Base-by-base conservation (phyloP, 2,888 invertebrate genomes). In the Chaetoderma sp. region DNA sequence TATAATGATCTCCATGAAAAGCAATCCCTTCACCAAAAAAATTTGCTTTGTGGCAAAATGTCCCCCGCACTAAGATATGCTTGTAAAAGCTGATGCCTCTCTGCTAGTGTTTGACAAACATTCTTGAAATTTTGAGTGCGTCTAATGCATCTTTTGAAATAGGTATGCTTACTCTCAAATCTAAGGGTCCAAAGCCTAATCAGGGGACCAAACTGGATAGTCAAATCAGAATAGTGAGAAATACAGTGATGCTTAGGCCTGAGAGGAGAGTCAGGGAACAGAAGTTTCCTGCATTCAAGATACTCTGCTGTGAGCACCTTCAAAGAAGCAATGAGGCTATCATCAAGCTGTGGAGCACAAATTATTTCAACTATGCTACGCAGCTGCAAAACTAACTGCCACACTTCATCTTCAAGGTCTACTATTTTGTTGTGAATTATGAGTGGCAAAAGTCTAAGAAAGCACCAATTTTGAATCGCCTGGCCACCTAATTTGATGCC, bases 21-120 rank as follows among this genome's bases (percentile, higher is more conserved):
- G 52, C 32, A 28, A 30, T 33, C 28, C 28, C 52, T 23, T 52
- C 52, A 28, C 52, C 52, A 60, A 21, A 52, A 62, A 58, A 64
- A 18, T 39, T 36, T 44, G 28, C n/a, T n/a, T n/a, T n/a, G n/a
- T n/a, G n/a, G n/a, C n/a, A n/a, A n/a, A n/a, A n/a, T n/a, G n/a
- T n/a, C n/a, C n/a, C 44, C 58, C 42, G 42, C 44, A 44, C 44
- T 28, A 44, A 25, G 45, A 21, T 13, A 58, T 6, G 58, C 58
- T 45, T 58, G 58, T 6, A 58, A 16, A 8, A 44, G 44, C 45
- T 58, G 58, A n/a, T 58, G 58, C 45, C 44, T 8, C n/a, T 58
- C 23, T 16, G 45, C 16, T 58, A 58, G 27, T 6, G 58, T 58
- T 16, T 58, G 6, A 28, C 36, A 16, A 13, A 58, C 45, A 36